Conservation (phyloP, 2,888 invertebrate genomes). For the Tiliacea aurago region DNA sequence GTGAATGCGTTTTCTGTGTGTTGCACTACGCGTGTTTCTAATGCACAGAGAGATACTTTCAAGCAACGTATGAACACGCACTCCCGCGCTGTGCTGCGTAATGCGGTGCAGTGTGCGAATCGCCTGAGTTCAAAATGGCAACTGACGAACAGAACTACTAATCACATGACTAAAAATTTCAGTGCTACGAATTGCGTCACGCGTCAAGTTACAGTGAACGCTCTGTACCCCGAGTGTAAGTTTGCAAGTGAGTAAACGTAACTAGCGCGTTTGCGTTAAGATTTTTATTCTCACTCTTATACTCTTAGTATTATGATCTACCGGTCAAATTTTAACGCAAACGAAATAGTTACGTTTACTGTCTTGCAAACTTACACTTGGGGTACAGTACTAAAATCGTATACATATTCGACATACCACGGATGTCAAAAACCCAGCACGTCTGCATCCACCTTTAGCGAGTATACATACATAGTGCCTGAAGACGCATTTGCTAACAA, state of each 20-base stretch:
- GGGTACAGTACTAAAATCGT: constrained; percentile 30
- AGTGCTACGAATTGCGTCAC: too few species aligned
- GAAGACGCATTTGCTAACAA: background rate
- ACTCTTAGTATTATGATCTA: too few species aligned
- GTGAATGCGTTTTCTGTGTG: background rate
- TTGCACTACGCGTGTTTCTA: background rate
- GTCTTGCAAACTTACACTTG: too few species aligned
- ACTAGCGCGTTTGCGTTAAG: too few species aligned
- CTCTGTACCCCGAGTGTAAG: too few species aligned
- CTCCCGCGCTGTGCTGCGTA: background rate
- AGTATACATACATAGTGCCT: constrained; percentile 18
- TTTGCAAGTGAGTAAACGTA: too few species aligned
- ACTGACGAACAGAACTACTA: too few species aligned
- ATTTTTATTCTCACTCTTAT: too few species aligned
- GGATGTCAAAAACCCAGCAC: background rate
- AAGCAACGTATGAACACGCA: background rate
- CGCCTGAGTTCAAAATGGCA: background rate
- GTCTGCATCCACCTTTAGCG: background rate
- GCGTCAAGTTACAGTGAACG: too few species aligned
- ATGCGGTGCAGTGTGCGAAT: background rate
- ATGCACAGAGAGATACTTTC: background rate
- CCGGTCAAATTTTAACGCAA: too few species aligned
- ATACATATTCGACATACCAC: constrained; percentile 11
- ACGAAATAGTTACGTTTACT: too few species aligned
- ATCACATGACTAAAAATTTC: too few species aligned